Evolutionary conservation across 2,888 invertebrate species (phyloP).

Genomic region (Brenthis ino): DNA sequence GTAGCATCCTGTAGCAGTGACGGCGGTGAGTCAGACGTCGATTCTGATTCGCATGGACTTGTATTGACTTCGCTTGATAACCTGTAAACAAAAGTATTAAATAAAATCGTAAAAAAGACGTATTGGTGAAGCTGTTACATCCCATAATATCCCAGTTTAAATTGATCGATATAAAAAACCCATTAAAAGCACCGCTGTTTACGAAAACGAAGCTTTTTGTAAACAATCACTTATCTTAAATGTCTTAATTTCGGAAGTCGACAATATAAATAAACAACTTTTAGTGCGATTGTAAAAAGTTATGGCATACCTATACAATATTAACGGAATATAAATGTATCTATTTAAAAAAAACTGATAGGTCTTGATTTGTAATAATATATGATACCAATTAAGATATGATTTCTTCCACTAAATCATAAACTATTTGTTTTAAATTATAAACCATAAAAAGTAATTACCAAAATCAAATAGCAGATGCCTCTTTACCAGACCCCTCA

Average conservation of each 20-base stretch:
- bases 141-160: constrained; percentile 46
- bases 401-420: constrained; percentile 57
- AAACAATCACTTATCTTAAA: constrained; percentile 53
- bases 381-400: constrained; percentile 61
- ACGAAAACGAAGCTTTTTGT: constrained; percentile 50
- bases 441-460: constrained; percentile 67
- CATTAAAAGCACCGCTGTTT: constrained; percentile 53
- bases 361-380: constrained; percentile 45
- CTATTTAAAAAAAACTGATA: constrained; percentile 31
- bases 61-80: constrained; percentile 75
- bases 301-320: constrained; percentile 16
- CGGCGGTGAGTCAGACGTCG: constrained; percentile 83
- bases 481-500: constrained; percentile 51
- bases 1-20: constrained; percentile 72
- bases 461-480: constrained; percentile 65
- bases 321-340: constrained; percentile 29
- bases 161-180: constrained; percentile 52
- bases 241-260: constrained; percentile 61
- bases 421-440: constrained; percentile 64
- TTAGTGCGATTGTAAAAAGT: constrained; percentile 31
- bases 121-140: constrained; percentile 39
- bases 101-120: constrained; percentile 10
- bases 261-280: constrained; percentile 45
- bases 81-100: constrained; percentile 54
- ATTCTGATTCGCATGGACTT: constrained; percentile 84